Conservation (phyloP, 2,113 vertebrate species). For the Amia ocellicauda region DNA sequence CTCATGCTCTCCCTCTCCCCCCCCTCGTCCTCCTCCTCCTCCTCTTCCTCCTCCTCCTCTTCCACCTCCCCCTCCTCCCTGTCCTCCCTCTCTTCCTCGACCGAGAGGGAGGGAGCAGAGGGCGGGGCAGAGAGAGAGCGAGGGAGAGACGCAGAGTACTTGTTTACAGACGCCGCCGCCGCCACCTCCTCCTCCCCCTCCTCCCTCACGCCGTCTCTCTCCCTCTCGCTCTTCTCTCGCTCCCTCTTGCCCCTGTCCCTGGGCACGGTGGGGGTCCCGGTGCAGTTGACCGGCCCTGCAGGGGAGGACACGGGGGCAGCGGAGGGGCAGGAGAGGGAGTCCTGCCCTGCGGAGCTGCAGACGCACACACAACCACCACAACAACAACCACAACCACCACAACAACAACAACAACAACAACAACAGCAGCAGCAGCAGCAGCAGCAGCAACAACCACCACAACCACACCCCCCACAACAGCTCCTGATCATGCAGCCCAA, state of each 20-base stretch:
- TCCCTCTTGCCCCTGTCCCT: no score
- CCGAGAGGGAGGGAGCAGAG: neutral
- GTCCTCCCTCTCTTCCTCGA: slow-evolving; percentile 39
- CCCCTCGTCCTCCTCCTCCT: slow-evolving; percentile 36
- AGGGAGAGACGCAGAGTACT: slow-evolving; percentile 23
- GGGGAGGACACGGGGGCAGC: no score
- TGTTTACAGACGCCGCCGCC: no score
- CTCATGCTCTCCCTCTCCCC: slow-evolving; percentile 23
- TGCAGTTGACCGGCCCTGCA: no score
- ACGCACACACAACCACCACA: neutral
- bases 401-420: neutral
- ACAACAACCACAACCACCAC: no score
- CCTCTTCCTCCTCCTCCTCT: slow-evolving; percentile 31
- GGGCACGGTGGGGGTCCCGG: no score
- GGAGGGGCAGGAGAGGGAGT: slow-evolving; percentile 1
- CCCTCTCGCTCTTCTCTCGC: no score
- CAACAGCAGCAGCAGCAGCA: neutral
- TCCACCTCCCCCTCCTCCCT: slow-evolving; percentile 56
- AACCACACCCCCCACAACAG: no score
- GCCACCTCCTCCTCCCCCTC: no score
- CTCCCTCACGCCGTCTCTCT: no score
- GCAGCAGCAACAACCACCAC: neutral
- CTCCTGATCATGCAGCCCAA: neutral
- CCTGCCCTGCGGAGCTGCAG: neutral
- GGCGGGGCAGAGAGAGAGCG: slow-evolving; percentile 35